Base-by-base conservation (phyloP, 2,888 invertebrate genomes). In the Spilarctia lutea region DNA sequence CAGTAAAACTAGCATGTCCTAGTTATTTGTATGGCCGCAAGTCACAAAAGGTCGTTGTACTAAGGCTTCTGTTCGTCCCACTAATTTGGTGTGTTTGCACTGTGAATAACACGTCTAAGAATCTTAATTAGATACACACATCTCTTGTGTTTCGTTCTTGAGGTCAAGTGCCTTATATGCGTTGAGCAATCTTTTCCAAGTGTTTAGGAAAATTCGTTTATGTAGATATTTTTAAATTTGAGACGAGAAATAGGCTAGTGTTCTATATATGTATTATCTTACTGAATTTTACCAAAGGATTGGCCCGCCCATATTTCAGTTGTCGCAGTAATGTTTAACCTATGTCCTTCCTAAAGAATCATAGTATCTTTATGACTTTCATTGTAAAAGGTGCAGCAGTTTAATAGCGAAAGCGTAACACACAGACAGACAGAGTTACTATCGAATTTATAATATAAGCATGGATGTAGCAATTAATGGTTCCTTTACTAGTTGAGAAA, bases 41-140 rank as follows among this genome's bases (percentile, higher is more conserved):
- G 20, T 76, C 18, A 76, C 78, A 63, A 76, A 83, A 77, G 85
- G 85, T 77, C 83, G 75, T 52, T 71, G 82, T 76, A 75, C 82
- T 84, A 79, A 74, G 83, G 83, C 80, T 85, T 83, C 83, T 85
- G 83, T 83, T 77, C 74, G 81, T 63, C 24, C 42, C 42, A 65
- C 63, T 65, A 68, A 73, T 73, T 75, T 65, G 66, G 68, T 66
- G 66, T 77, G 74, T 72, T 65, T 78, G 45, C 60, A 65, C 63
- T 69, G n/a, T 75, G 72, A 81, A 75, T 75, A 81, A 75, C 69
- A 33, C 45, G 73, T 74, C 69, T 74, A 69, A 65, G 39, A 30
- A 65, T 35, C 63, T 27, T 67, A 67, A 67, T 67, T 67, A 67
- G 65, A 30, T 67, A 24, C 56, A 27, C 67, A 72, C 7, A 45